Percentiles rank a stretch among this genome's conserved stretches.
Evolutionary conservation across 2,888 invertebrate species (phyloP).

Genomic region (Lepidocyrtinus sp.): DNA sequence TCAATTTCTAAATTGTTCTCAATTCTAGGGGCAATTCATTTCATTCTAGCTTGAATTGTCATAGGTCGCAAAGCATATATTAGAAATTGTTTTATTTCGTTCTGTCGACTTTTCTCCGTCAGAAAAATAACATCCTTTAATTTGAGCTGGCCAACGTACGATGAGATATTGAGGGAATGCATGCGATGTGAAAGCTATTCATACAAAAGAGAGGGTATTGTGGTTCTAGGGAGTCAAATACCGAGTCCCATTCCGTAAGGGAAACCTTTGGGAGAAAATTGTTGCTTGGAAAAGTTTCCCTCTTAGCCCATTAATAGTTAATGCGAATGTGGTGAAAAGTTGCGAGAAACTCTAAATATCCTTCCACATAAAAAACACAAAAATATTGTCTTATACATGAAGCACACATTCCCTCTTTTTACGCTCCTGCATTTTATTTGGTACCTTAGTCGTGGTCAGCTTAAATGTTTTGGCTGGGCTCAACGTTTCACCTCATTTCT

Average conservation of each 20-base stretch:
- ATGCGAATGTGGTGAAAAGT: slow-evolving; percentile 8
- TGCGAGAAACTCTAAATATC: background rate
- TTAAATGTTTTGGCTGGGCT: background rate
- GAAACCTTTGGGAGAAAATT: slow-evolving; percentile 3
- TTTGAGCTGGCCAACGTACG: too few relatives aligned
- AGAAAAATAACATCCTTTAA: too few relatives aligned
- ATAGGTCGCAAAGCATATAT: too few relatives aligned
- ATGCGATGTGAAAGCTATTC: slow-evolving; percentile 2
- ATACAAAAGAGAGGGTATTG: background rate
- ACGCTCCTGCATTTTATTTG: background rate
- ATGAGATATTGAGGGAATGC: background rate
- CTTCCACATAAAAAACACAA: background rate
- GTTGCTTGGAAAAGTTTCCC: slow-evolving; percentile 7
- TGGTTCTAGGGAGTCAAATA: background rate
- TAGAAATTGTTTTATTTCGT: too few relatives aligned
- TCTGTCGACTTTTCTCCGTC: too few relatives aligned
- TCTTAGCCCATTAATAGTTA: slow-evolving; percentile 9
- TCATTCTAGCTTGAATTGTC: too few relatives aligned
- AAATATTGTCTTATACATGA: slow-evolving; percentile 13
- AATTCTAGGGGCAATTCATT: too few relatives aligned
- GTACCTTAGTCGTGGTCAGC: slow-evolving; percentile 2
- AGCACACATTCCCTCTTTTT: background rate
- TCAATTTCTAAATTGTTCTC: too few relatives aligned
- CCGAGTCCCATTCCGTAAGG: background rate
- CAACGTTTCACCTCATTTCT: background rate